phyloP scores from a whole-genome alignment of 2,113 vertebrate species.

The Chroicocephalus ridibundus region DNA sequence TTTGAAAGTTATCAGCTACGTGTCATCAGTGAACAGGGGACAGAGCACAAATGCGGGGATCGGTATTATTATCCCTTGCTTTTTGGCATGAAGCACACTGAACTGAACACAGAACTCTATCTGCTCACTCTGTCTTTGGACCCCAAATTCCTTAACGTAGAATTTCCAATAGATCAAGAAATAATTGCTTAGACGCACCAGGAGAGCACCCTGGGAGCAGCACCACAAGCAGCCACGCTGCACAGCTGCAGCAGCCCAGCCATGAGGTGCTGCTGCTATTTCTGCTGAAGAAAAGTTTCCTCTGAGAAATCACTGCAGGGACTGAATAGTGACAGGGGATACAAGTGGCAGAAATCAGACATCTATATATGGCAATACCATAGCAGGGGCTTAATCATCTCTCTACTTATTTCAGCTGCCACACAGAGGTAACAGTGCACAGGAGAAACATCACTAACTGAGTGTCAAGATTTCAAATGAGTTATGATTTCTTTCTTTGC shows the following conservation, averaged over 20 bases:
- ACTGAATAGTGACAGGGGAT: conserved; percentile 27
- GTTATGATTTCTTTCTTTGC: conserved; percentile 1
- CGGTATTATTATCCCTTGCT: neutral
- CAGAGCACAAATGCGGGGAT: neutral
- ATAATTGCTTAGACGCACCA: neutral
- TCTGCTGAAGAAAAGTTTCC: conserved; percentile 38
- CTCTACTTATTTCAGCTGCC: conserved; percentile 28
- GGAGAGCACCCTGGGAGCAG: neutral
- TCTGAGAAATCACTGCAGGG: conserved; percentile 26
- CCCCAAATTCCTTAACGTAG: neutral
- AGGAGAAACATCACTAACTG: neutral
- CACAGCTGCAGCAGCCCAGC: neutral
- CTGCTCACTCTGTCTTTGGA: neutral
- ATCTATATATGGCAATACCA: conserved; percentile 8
- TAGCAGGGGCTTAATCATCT: conserved; percentile 45
- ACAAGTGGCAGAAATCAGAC: conserved; percentile 43
- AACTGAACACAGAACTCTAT: neutral
- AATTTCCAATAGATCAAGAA: conserved; percentile 13
- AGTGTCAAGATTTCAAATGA: conserved; percentile 11
- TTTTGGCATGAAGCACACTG: neutral
- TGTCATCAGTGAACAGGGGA: neutral
- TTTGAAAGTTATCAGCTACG: neutral
- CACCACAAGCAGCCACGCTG: neutral
- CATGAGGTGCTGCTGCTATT: conserved; percentile 18
- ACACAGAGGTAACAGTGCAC: conserved; percentile 22